Evolutionary conservation across 2,888 invertebrate genomes (phyloP), one percentile per base, ranked within the genome.

Genomic region (Pasiphila rectangulata): DNA sequence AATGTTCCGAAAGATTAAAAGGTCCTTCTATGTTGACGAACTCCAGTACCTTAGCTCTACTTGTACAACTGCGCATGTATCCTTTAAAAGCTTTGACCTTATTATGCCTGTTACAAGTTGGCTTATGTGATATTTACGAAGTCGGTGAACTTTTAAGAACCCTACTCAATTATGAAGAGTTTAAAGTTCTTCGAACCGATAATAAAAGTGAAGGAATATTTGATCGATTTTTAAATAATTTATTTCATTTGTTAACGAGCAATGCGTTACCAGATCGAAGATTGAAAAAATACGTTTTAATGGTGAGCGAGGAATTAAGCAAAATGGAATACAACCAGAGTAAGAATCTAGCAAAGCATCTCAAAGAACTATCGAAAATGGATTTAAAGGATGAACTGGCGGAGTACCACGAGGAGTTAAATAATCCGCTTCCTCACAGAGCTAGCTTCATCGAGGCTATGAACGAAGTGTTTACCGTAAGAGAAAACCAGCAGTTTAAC

Each of bases 171-270:
- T 6, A 21, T 6, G 6, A 21, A 2, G 6, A 4, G n/a, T n/a
- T n/a, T n/a, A n/a, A n/a, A n/a, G n/a, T n/a, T n/a, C n/a, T n/a
- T n/a, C n/a, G n/a, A n/a, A n/a, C n/a, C n/a, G n/a, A n/a, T n/a
- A n/a, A n/a, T n/a, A n/a, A n/a, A n/a, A n/a, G n/a, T n/a, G 30
- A 68, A 25, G 72, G 67, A 3, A 70, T 77, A 23, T 85, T 84
- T 37, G 69, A 63, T 46, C 61, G 32, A 6, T 83, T 85, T 57
- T n/a, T 84, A 16, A 61, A 53, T 19, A 59, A 60, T 4, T 57
- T 72, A 4, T 45, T 83, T 1, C 60, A 69, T 21, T 24, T 74
- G 6, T 25, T 83, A 19, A 59, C 67, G 2, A 62, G 47, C 9
- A 9, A 32, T 1, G 46, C 41, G 2, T 72, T 73, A 38, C 62